Evolutionary conservation across 2,113 vertebrate species (phyloP).

Genomic region (Nesospiza acunhae): DNA sequence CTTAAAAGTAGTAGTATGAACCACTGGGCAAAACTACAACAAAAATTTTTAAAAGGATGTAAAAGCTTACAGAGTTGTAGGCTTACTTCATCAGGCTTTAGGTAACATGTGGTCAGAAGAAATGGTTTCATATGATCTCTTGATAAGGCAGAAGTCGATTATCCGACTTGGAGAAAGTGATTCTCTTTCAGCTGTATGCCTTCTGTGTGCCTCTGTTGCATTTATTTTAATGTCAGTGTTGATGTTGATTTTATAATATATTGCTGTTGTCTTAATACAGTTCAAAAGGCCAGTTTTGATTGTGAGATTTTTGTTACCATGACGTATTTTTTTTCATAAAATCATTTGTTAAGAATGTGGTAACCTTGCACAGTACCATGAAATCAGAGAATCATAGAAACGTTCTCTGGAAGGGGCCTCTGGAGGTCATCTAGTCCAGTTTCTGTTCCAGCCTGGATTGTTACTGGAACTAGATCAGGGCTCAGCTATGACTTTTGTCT

Average conservation of each 20-base stretch:
- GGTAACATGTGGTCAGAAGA: background rate
- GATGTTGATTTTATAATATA: background rate
- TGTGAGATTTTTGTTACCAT: background rate
- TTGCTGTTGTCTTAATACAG: background rate
- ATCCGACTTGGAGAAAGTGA: background rate
- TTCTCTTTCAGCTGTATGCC: background rate
- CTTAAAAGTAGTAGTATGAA: background rate
- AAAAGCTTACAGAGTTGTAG: background rate
- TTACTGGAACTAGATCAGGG: background rate
- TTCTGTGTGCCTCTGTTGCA: accelerated
- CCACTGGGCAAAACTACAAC: background rate
- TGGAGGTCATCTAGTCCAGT: background rate
- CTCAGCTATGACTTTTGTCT: background rate
- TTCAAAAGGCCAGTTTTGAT: background rate
- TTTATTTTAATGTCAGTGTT: background rate
- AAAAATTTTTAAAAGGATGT: background rate
- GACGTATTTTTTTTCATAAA: background rate
- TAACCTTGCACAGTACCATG: background rate
- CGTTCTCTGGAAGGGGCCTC: background rate
- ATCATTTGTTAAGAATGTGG: background rate
- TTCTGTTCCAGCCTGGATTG: background rate
- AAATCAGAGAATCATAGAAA: background rate
- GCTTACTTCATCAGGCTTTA: background rate
- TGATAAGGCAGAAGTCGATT: background rate
- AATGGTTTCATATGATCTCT: background rate